Evolutionary conservation across 2,888 invertebrate genomes (phyloP).

Genomic region (Cylindroiulus punctatus): DNA sequence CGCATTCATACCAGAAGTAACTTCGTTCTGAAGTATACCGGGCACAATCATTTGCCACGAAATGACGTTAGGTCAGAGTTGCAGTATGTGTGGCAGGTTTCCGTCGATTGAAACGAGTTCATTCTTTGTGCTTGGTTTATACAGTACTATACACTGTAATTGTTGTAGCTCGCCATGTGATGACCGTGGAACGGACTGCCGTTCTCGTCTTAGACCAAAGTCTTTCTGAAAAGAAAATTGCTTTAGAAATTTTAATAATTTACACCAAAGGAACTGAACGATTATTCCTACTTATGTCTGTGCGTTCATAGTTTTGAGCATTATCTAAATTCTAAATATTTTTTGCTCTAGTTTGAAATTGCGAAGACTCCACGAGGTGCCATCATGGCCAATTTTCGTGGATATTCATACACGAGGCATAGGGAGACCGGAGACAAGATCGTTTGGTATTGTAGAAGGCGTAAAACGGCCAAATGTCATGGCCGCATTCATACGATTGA

Average conservation of each 20-base stretch:
- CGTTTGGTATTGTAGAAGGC: background rate
- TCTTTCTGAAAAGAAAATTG: too few relatives aligned
- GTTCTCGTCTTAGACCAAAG: too few relatives aligned
- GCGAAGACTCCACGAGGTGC: background rate
- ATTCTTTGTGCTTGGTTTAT: too few relatives aligned
- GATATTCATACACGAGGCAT: background rate
- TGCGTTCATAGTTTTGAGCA: background rate
- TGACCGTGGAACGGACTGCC: too few relatives aligned
- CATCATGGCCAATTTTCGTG: background rate
- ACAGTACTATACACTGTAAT: too few relatives aligned
- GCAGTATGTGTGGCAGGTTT: too few relatives aligned
- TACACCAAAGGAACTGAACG: too few relatives aligned
- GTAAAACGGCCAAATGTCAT: background rate
- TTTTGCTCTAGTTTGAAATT: constrained; percentile 10
- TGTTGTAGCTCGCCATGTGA: too few relatives aligned
- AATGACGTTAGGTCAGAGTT: too few relatives aligned
- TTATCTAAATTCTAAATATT: background rate
- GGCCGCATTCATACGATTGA: background rate
- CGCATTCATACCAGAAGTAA: constrained; percentile 34
- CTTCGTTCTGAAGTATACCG: background rate
- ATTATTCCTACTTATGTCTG: background rate
- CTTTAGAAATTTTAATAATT: too few relatives aligned
- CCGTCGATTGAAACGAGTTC: too few relatives aligned
- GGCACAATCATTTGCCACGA: background rate
- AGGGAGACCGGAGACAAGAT: background rate